These are phyloP conservation scores for Paracentrotus lividus DNA, from an alignment of 53 echinoderm and acorn worm genomes.

Conservation along the genomic window DNA sequence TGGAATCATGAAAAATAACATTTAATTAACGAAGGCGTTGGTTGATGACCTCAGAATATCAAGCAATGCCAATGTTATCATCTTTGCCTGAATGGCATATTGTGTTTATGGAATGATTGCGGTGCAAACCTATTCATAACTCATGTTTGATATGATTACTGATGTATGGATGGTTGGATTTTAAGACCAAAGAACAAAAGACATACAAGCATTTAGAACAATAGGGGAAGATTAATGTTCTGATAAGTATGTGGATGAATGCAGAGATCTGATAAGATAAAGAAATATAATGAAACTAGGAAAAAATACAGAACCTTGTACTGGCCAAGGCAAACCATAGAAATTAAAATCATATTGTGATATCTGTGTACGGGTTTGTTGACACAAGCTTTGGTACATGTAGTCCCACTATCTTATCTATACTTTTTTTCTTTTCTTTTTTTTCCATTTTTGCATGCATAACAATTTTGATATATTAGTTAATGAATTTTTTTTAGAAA, in stretches of 20 bases:
- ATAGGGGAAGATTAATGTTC: neutral
- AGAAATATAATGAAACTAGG: neutral
- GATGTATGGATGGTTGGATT: neutral
- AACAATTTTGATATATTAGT: no score
- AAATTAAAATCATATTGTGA: no score
- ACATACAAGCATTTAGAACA: neutral
- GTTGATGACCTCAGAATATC: no score
- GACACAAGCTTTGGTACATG: no score
- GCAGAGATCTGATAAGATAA: neutral
- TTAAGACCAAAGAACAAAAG: neutral
- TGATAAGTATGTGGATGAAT: neutral
- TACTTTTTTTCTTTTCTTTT: no score
- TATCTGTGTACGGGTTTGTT: no score
- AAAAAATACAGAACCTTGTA: neutral
- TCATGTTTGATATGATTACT: neutral
- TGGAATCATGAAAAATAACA: neutral
- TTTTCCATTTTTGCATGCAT: no score
- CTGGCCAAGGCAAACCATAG: no score
- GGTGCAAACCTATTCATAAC: neutral
- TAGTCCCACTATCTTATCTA: no score
- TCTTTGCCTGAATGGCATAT: neutral
- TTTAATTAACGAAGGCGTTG: neutral
- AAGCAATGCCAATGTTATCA: no score
- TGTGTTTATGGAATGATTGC: neutral
- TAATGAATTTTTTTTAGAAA: no score